These are phyloP conservation scores for Delphinapterus leucas DNA, from an alignment of 2,113 vertebrate species.

Conservation along the genomic window DNA sequence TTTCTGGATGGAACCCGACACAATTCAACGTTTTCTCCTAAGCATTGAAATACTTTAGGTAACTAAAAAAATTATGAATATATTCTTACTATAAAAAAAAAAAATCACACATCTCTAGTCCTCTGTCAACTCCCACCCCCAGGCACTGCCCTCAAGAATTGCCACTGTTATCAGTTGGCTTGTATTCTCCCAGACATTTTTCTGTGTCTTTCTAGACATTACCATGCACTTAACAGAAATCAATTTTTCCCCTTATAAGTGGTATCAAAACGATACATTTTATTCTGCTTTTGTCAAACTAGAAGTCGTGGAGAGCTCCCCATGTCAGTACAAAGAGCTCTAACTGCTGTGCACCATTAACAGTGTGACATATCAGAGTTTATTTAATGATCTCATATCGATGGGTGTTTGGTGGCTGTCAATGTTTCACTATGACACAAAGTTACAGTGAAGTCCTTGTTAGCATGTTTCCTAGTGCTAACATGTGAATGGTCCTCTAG, in stretches of 20 bases:
- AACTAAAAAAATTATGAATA: background rate
- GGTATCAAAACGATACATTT: too few species aligned
- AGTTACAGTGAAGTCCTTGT: background rate
- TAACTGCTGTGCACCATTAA: background rate
- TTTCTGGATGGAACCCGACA: background rate
- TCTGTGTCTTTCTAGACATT: background rate
- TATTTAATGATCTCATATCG: background rate
- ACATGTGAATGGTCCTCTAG: background rate
- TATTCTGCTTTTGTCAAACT: background rate
- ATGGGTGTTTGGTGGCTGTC: background rate
- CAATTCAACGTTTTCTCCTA: background rate
- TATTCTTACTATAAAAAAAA: background rate
- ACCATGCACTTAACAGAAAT: background rate
- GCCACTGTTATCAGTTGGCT: background rate
- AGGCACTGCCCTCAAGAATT: background rate
- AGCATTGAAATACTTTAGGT: background rate
- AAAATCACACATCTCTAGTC: background rate
- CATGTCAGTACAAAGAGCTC: rapidly evolving
- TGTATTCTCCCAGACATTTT: too few species aligned
- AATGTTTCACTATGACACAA: background rate
- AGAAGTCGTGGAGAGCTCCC: background rate
- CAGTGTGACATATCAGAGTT: background rate
- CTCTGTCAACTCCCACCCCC: background rate
- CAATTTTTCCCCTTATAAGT: background rate
- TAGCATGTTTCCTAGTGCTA: background rate